A percentile compares a stretch with the other conserved stretches of the same genome.
Evolutionary conservation across 2,888 invertebrate species (phyloP).

Genomic region (Crossocerus cetratus): DNA sequence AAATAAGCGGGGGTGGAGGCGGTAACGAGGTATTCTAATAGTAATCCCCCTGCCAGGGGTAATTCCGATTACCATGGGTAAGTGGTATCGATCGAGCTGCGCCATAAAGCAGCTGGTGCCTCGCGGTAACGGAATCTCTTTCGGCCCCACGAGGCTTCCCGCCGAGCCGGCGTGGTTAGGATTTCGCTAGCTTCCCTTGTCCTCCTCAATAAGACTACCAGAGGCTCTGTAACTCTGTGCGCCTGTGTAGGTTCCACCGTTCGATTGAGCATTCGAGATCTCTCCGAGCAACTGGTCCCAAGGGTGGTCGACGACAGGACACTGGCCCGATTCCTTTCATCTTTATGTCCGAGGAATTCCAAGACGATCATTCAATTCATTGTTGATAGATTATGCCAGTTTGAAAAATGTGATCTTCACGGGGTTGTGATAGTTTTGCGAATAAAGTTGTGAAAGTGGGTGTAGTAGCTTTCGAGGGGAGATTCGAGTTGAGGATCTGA

Average conservation of each 20-base stretch:
- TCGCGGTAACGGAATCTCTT: slow-evolving; percentile 30
- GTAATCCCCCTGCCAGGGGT: not conserved
- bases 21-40: too few species aligned
- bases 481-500: slow-evolving; percentile 21
- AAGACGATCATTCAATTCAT: too few species aligned
- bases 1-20: too few species aligned
- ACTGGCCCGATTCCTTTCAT: slow-evolving; percentile 37
- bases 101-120: slow-evolving; percentile 20
- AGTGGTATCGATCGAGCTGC: slow-evolving; percentile 30
- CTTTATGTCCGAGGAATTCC: too few species aligned
- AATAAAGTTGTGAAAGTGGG: too few species aligned
- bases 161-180: slow-evolving; percentile 19
- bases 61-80: slow-evolving; percentile 18
- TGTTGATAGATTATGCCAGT: too few species aligned
- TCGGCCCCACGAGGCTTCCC: slow-evolving; percentile 8
- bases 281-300: slow-evolving; percentile 29
- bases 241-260: not conserved
- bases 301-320: slow-evolving; percentile 29
- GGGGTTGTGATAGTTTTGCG: too few species aligned
- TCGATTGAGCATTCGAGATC: slow-evolving; percentile 16
- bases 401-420: too few species aligned
- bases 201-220: slow-evolving; percentile 19
- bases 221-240: slow-evolving; percentile 19
- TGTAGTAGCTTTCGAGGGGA: too few species aligned
- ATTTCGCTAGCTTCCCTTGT: slow-evolving; percentile 10